Evolutionary conservation across 2,797 vertebrate species (phyloP).

Genomic region (Siniperca obscura): DNA sequence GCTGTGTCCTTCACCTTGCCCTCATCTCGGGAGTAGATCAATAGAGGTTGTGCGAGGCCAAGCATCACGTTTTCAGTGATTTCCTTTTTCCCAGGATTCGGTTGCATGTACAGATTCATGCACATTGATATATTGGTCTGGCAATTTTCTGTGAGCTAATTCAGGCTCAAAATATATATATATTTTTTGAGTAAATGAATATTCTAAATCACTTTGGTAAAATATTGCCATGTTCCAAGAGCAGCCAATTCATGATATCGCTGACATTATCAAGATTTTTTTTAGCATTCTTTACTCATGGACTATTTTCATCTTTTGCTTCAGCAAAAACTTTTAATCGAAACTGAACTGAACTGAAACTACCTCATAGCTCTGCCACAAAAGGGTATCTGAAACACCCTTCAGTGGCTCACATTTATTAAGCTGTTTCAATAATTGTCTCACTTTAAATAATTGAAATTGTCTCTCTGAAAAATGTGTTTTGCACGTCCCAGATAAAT

Average conservation of each 20-base stretch:
- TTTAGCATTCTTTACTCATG: neutral
- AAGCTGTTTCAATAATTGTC: constrained; percentile 22
- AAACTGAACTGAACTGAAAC: constrained; percentile 31
- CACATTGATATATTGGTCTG: constrained; percentile 21
- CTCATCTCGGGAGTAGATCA: constrained; percentile 72
- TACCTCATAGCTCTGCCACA: constrained; percentile 2
- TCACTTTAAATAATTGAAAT: neutral
- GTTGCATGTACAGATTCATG: constrained; percentile 45
- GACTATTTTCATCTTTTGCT: constrained; percentile 25
- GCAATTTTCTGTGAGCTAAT: constrained; percentile 19
- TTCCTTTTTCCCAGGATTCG: constrained; percentile 57
- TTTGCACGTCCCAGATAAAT: constrained; percentile 16
- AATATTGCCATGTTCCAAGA: neutral
- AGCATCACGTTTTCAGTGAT: constrained; percentile 63
- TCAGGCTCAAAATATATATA: neutral
- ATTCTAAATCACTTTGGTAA: neutral
- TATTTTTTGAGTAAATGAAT: neutral
- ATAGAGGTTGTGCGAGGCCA: constrained; percentile 71
- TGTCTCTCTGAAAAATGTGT: constrained; percentile 8
- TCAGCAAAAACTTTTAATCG: constrained; percentile 35
- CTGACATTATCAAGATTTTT: neutral
- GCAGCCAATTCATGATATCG: constrained; percentile 1
- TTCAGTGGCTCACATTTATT: constrained; percentile 20
- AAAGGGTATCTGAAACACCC: constrained; percentile 25
- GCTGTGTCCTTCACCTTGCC: constrained; percentile 74